Percentiles rank a stretch among this genome's conserved stretches.
phyloP scores from a whole-genome alignment of 2,797 vertebrate species.

The Pseudotriccus pelzelni region DNA sequence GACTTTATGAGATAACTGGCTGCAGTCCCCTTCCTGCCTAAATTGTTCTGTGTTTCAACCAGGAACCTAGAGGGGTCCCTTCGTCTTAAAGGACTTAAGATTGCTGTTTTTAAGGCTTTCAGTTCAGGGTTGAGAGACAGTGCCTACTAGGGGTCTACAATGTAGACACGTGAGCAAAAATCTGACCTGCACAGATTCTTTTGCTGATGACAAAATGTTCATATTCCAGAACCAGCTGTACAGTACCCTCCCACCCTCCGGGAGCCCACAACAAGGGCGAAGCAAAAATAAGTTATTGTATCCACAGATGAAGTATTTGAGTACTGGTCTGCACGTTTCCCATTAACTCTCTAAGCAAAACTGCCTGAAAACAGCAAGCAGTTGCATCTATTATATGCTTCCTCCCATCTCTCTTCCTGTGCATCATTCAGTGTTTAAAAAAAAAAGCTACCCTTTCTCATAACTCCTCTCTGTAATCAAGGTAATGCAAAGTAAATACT shows the following conservation, averaged over 20 bases:
- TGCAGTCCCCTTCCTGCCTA: not conserved
- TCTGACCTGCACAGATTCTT: not conserved
- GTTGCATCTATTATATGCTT: not conserved
- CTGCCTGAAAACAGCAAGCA: not conserved
- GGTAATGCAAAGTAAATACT: not conserved
- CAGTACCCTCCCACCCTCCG: not conserved
- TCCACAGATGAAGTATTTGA: not conserved
- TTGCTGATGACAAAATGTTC: not conserved
- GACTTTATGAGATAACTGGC: not conserved
- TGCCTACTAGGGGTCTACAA: not conserved
- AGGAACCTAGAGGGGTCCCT: not conserved
- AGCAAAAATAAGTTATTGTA: conserved; percentile 36
- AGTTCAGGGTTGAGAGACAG: not conserved
- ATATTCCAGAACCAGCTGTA: not conserved
- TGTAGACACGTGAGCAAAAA: not conserved
- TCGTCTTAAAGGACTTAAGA: not conserved
- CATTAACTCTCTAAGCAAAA: not conserved
- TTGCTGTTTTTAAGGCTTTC: not conserved
- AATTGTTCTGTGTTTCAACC: not conserved
- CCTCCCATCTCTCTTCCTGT: not conserved
- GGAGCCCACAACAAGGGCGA: not conserved
- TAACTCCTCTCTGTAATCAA: not conserved
- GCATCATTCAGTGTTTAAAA: not conserved
- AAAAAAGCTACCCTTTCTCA: not conserved
- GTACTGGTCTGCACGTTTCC: not conserved